These are phyloP conservation scores for Erpobdella octoculata DNA, from an alignment of 2,888 invertebrate genomes.

Conservation along the genomic window DNA sequence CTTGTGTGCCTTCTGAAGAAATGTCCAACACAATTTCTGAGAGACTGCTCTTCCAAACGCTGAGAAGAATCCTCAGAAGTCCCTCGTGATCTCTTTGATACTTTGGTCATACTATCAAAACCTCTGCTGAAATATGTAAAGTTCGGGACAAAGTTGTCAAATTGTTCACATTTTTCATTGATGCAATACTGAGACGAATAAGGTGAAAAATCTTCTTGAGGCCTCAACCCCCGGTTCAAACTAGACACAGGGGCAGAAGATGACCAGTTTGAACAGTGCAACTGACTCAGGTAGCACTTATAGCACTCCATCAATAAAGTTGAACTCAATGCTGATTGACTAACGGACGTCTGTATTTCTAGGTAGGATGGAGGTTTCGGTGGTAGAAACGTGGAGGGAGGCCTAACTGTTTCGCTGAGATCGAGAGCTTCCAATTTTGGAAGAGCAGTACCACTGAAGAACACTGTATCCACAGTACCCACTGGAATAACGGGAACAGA, in stretches of 20 bases:
- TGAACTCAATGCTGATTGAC: constrained; percentile 68
- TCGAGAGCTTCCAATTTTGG: background rate
- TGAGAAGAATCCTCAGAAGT: background rate
- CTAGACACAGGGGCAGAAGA: constrained; percentile 40
- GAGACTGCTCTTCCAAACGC: background rate
- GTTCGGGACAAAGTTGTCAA: background rate
- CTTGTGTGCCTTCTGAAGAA: background rate
- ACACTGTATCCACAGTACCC: background rate
- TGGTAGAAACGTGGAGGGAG: no score
- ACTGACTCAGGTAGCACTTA: constrained; percentile 80
- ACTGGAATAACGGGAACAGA: background rate
- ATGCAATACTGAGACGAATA: background rate
- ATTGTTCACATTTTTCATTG: background rate
- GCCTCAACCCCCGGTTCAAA: background rate
- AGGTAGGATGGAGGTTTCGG: background rate
- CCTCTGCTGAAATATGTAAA: constrained; percentile 8
- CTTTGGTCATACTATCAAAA: background rate
- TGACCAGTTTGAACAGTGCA: constrained; percentile 51
- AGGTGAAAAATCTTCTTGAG: background rate
- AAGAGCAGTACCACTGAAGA: background rate
- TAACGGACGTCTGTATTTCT: background rate
- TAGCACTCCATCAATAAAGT: constrained; percentile 93
- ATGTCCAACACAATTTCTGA: background rate
- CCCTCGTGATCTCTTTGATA: no score
- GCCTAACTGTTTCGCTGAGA: no score